These are phyloP conservation scores for Rhagium mordax DNA, from an alignment of 2,888 invertebrate species.

Conservation along the genomic window DNA sequence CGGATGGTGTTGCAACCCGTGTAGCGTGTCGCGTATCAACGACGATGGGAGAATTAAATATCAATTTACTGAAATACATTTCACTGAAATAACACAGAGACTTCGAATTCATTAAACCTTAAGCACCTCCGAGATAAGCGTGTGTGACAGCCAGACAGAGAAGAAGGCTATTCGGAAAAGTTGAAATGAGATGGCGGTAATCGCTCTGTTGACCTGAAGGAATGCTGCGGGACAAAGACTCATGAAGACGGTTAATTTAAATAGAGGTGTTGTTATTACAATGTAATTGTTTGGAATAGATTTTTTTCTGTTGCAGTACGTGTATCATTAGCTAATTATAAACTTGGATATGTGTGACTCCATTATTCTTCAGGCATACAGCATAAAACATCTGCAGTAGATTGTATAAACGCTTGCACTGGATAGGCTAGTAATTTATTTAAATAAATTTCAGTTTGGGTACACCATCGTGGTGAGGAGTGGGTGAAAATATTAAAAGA, in stretches of 20 bases:
- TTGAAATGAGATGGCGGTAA: slow-evolving; percentile 55
- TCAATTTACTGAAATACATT: slow-evolving; percentile 65
- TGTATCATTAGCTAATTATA: neutral
- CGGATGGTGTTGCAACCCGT: slow-evolving; percentile 11
- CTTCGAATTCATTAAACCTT: slow-evolving; percentile 65
- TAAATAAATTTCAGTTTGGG: too few species aligned
- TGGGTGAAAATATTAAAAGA: too few species aligned
- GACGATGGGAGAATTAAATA: slow-evolving; percentile 60
- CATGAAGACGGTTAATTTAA: slow-evolving; percentile 43
- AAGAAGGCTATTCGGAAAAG: slow-evolving; percentile 46
- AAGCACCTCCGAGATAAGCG: slow-evolving; percentile 62
- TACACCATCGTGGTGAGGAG: too few species aligned
- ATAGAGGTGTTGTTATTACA: slow-evolving; percentile 42
- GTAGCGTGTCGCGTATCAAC: slow-evolving; percentile 60
- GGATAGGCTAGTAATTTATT: too few species aligned
- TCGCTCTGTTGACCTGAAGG: slow-evolving; percentile 62
- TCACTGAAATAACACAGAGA: slow-evolving; percentile 61
- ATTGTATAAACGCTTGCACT: too few species aligned
- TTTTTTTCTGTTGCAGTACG: neutral
- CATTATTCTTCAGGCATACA: neutral
- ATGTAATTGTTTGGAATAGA: neutral
- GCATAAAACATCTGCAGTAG: too few species aligned
- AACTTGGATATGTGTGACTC: neutral
- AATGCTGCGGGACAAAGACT: slow-evolving; percentile 63
- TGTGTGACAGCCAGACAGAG: slow-evolving; percentile 60